Evolutionary conservation across 64 coral and sea anemone genomes (phyloP), one percentile per base, ranked within the genome.

Genomic region (Acropora tenuis): DNA sequence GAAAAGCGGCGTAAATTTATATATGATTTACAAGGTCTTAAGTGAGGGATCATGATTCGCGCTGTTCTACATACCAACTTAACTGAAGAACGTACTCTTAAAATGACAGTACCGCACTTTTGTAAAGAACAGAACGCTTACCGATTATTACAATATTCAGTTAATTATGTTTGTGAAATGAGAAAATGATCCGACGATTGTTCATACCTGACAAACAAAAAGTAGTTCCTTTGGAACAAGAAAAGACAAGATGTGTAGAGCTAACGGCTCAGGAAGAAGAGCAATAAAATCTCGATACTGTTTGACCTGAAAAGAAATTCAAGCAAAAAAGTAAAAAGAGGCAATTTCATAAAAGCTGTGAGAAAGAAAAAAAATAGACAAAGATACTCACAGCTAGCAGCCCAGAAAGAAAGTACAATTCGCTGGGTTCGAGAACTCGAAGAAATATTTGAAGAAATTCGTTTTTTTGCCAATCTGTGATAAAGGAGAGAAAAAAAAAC

Each of bases 371-470:
- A 1, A 16, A 68, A 30, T 30, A 30, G 30, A 30, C 30, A 30
- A 30, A 40, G 61, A 7, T 6, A 82, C 96, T 94, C 86, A 98
- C 92, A 76, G 93, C 86, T 5, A 94, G 74, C 8, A 94, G 89
- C 68, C 92, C 96, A 73, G 92, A 91, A 3, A 94, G 79, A 41
- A 98, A 89, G 76, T 98, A 94, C 6, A 94, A 84, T 67, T 98
- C 93, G 49, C 89, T 90, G 49, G 93, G 96, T 17, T 95, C 96
- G 15, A 98, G 77, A 18, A 87, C 91, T 76, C 83, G 88, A n/a
- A 98, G 82, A 68, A 98, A 98, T 48, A 98, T 53, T 69, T 95
- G 90, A 77, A 98, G 93, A 81, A 98, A 98, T 20, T 98, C 89
- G 68, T 95, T 98, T 71, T 91, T 88, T 78, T 98, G 89, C 93